Evolutionary conservation across 2,797 vertebrate genomes (phyloP).

Genomic region (Crax fasciolata): DNA sequence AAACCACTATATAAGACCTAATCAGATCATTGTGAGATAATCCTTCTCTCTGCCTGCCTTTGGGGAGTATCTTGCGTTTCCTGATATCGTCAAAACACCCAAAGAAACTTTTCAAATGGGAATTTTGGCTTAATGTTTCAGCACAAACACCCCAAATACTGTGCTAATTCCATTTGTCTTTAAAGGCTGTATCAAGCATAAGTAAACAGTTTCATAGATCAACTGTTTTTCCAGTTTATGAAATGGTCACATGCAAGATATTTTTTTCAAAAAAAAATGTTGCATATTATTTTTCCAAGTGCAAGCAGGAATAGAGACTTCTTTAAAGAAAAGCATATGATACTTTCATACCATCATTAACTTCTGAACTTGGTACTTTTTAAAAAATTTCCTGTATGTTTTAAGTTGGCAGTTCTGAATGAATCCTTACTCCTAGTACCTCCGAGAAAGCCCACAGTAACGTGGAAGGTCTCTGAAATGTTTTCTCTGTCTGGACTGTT

Average conservation of each 20-base stretch:
- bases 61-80: neutral
- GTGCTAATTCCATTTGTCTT: neutral
- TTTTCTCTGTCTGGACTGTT: neutral
- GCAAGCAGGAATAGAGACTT: neutral
- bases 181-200: neutral
- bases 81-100: neutral
- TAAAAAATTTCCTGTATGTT: neutral
- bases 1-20: neutral
- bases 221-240: neutral
- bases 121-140: neutral
- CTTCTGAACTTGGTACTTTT: neutral
- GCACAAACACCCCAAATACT: neutral
- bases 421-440: neutral
- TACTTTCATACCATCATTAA: neutral
- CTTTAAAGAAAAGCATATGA: neutral
- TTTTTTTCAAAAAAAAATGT: neutral
- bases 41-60: neutral
- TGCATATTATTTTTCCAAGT: neutral
- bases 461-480: neutral
- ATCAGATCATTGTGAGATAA: neutral
- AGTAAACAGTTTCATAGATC: neutral
- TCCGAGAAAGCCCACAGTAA: neutral
- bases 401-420: neutral
- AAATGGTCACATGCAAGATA: neutral
- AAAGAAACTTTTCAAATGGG: neutral